Percentiles rank a stretch among this genome's conserved stretches.
Evolutionary conservation across 1,140 invertebrate species (phyloP).

Genomic region (Halictus rubicundus): DNA sequence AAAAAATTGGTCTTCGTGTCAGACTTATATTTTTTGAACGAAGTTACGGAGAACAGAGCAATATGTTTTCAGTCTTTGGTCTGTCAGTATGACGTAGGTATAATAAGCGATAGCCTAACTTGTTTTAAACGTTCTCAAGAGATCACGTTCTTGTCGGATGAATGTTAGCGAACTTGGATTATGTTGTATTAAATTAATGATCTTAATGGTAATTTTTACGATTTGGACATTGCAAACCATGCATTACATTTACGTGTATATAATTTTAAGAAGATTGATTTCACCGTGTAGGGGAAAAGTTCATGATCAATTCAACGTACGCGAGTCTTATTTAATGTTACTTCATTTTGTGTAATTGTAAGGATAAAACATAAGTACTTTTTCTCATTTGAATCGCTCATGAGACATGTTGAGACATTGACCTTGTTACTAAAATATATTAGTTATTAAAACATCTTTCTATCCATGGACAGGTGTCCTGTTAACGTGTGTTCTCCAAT

Average conservation of each 20-base stretch:
- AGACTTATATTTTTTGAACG: conserved; percentile 77
- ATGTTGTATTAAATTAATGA: conserved; percentile 35
- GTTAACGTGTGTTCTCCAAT: conserved; percentile 69
- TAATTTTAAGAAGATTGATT: conserved; percentile 36
- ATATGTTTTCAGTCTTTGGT: conserved; percentile 71
- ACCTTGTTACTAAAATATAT: conserved; percentile 61
- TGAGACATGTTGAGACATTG: conserved; percentile 55
- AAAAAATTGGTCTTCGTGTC: conserved; percentile 70
- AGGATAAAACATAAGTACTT: conserved; percentile 54
- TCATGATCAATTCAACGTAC: conserved; percentile 45
- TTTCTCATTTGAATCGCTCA: conserved; percentile 54
- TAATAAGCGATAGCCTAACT: conserved; percentile 66
- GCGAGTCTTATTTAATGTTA: conserved; percentile 51
- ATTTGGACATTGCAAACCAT: conserved; percentile 25
- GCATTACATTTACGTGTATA: conserved; percentile 48
- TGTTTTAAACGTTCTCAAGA: conserved; percentile 64
- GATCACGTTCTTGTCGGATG: conserved; percentile 49
- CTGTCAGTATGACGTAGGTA: conserved; percentile 59
- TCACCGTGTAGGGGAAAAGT: conserved; percentile 18
- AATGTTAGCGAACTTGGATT: conserved; percentile 38
- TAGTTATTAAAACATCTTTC: conserved; percentile 68
- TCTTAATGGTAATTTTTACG: conserved; percentile 32
- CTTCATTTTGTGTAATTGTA: conserved; percentile 44
- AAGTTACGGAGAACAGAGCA: conserved; percentile 67
- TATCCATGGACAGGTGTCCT: conserved; percentile 66